A percentile compares a stretch with the other conserved stretches of the same genome.
Evolutionary conservation across 2,888 invertebrate genomes (phyloP).

Genomic region (Spicauda simplicius): DNA sequence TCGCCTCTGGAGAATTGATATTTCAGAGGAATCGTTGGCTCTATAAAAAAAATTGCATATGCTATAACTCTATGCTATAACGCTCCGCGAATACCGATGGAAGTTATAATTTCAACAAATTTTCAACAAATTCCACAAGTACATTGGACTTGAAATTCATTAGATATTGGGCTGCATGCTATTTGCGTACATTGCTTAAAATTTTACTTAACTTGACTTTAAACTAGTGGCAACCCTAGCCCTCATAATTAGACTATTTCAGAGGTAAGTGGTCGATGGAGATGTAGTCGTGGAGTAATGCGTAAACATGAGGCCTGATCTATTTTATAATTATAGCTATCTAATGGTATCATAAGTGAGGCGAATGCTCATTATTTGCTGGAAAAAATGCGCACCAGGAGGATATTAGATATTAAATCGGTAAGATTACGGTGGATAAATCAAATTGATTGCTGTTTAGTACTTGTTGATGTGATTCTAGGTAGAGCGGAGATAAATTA

Average conservation of each 20-base stretch:
- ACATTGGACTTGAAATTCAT: too few species aligned
- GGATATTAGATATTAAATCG: slow-evolving; percentile 9
- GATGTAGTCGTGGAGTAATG: slow-evolving; percentile 20
- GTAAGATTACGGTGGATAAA: slow-evolving; percentile 4
- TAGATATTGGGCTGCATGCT: too few species aligned
- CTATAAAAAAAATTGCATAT: too few species aligned
- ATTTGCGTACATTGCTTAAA: too few species aligned
- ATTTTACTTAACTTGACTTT: not conserved
- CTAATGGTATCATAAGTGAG: slow-evolving; percentile 17
- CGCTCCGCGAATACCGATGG: too few species aligned
- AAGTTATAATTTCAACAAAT: too few species aligned
- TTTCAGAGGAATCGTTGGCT: too few species aligned
- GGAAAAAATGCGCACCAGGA: slow-evolving; percentile 6
- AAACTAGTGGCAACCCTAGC: not conserved
- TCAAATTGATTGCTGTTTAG: slow-evolving; percentile 2
- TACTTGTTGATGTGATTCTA: too few species aligned
- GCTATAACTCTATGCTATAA: too few species aligned
- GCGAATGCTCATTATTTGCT: slow-evolving; percentile 4
- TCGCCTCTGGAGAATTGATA: too few species aligned
- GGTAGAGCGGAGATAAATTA: too few species aligned
- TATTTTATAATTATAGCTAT: slow-evolving; percentile 24
- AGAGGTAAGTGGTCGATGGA: slow-evolving; percentile 17
- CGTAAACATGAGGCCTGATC: slow-evolving; percentile 30
- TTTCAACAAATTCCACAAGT: too few species aligned
- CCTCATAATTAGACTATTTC: slow-evolving; percentile 21